Conservation (phyloP, 2,797 vertebrate species). For the Hoplostethus mediterraneus region DNA sequence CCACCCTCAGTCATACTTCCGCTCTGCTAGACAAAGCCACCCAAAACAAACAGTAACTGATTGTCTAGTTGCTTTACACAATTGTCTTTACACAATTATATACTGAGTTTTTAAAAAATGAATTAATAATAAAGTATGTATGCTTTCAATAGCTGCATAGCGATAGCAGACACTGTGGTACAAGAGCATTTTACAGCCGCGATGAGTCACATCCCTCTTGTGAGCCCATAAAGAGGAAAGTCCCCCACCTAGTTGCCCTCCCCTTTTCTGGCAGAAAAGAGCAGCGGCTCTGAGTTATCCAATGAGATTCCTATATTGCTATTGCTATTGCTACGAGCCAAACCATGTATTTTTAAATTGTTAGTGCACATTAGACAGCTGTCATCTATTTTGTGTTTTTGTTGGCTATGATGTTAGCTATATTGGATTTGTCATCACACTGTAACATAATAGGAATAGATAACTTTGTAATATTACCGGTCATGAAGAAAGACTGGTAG, state of each 20-base stretch:
- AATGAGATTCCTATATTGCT: neutral
- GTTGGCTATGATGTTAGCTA: constrained; percentile 5
- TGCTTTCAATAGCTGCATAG: neutral
- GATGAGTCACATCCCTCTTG: neutral
- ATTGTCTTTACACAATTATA: too few species aligned
- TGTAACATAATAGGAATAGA: neutral
- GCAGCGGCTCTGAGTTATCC: neutral
- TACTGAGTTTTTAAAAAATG: neutral
- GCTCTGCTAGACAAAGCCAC: constrained; percentile 5
- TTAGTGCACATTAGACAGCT: neutral
- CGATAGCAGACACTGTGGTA: neutral
- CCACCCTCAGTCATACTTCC: constrained; percentile 6
- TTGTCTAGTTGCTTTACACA: neutral
- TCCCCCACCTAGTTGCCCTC: neutral
- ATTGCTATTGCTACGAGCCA: neutral
- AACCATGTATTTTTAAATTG: neutral
- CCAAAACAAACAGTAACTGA: constrained; percentile 1
- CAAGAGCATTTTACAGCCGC: neutral
- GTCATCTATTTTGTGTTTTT: constrained; percentile 8
- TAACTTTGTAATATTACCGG: neutral
- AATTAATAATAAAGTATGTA: neutral
- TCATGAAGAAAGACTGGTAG: constrained; percentile 20
- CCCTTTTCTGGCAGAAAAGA: constrained; percentile 1
- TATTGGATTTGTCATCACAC: constrained; percentile 1
- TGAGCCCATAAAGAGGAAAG: neutral